Evolutionary conservation across 1,140 invertebrate species (phyloP).

Genomic region (Oppia nitens): DNA sequence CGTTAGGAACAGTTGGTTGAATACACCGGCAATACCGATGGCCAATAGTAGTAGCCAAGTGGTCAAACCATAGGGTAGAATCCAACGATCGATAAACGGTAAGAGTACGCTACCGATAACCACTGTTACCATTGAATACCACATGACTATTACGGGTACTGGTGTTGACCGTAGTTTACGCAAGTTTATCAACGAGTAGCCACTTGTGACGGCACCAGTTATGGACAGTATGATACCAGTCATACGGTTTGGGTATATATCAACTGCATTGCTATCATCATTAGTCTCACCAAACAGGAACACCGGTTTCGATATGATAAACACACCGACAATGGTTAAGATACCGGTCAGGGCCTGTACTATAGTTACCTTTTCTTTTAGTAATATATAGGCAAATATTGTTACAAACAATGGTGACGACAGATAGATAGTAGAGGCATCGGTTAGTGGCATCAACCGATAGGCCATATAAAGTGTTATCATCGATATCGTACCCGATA

Average conservation of each 20-base stretch:
- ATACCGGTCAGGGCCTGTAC: slow-evolving; percentile 33
- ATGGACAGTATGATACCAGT: slow-evolving; percentile 64
- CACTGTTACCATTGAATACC: slow-evolving; percentile 40
- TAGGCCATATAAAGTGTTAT: slow-evolving; percentile 7
- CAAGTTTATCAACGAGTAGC: slow-evolving; percentile 65
- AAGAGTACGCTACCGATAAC: slow-evolving; percentile 26
- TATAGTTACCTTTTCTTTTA: slow-evolving; percentile 36
- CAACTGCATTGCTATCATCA: neutral
- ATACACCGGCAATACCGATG: slow-evolving; percentile 63
- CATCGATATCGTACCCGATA: slow-evolving; percentile 9
- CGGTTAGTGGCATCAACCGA: slow-evolving; percentile 34
- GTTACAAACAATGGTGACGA: slow-evolving; percentile 38
- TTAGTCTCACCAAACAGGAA: slow-evolving; percentile 28
- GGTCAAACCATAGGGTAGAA: slow-evolving; percentile 53
- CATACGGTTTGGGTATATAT: slow-evolving; percentile 28
- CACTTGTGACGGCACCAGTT: slow-evolving; percentile 62
- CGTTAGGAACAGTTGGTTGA: slow-evolving; percentile 66
- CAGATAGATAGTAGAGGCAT: slow-evolving; percentile 39
- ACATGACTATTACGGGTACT: slow-evolving; percentile 44
- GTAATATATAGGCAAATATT: slow-evolving; percentile 33
- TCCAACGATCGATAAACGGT: slow-evolving; percentile 50
- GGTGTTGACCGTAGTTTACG: slow-evolving; percentile 65
- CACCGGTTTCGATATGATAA: slow-evolving; percentile 35
- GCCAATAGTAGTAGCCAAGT: slow-evolving; percentile 60
- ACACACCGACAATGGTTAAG: slow-evolving; percentile 32